phyloP scores from a whole-genome alignment of 2,888 invertebrate genomes.

The Coelinius sp. region DNA sequence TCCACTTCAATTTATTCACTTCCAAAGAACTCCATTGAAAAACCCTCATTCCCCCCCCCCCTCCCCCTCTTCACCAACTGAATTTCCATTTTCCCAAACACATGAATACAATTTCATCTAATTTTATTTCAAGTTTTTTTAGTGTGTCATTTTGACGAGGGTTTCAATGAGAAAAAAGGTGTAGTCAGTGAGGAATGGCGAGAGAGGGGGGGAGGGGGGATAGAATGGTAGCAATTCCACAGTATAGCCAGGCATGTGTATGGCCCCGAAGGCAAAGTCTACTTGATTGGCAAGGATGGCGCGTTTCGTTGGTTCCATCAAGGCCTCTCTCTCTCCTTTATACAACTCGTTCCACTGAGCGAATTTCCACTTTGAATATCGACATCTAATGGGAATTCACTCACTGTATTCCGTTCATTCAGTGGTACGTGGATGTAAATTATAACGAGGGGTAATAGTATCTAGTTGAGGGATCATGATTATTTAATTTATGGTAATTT shows the following conservation, averaged over 20 bases:
- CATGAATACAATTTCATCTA: slow-evolving; percentile 17
- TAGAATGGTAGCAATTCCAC: neutral
- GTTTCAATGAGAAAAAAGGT: slow-evolving; percentile 15
- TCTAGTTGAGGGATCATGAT: too few relatives aligned
- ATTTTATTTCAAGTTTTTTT: slow-evolving; percentile 16
- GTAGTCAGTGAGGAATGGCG: neutral
- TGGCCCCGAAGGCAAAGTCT: slow-evolving; percentile 25
- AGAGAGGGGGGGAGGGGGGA: too few relatives aligned
- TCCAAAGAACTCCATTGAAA: too few relatives aligned
- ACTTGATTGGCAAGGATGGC: slow-evolving; percentile 32
- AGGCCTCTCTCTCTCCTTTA: too few relatives aligned
- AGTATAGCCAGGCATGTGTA: slow-evolving; percentile 11
- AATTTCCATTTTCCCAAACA: neutral
- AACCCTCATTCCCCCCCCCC: neutral
- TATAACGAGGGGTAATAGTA: slow-evolving; percentile 27
- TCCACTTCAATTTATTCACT: too few relatives aligned
- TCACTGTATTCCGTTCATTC: slow-evolving; percentile 59
- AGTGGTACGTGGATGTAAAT: slow-evolving; percentile 48
- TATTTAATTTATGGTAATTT: too few relatives aligned
- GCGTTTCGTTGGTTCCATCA: slow-evolving; percentile 40
- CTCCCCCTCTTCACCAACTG: neutral
- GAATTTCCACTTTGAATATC: slow-evolving; percentile 57
- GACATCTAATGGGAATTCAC: slow-evolving; percentile 58
- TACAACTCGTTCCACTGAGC: slow-evolving; percentile 12
- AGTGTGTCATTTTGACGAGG: slow-evolving; percentile 36